Base-by-base conservation (phyloP, 37 sponge, comb jelly and placozoan species). In the Diacarnus erythraeanus region DNA sequence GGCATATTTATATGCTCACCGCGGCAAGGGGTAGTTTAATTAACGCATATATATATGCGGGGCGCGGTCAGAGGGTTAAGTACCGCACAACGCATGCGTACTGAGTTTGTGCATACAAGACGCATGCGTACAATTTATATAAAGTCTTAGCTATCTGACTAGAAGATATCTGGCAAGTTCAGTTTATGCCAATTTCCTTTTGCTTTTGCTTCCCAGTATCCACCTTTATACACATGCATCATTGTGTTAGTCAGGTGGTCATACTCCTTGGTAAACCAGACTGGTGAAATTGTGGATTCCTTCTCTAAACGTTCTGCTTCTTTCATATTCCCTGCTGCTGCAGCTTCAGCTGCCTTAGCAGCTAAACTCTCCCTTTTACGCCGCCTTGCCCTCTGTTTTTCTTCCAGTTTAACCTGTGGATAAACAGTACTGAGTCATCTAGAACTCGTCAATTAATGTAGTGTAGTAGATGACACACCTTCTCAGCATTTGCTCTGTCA, bases 181-280 rank as follows among this genome's bases (percentile, higher is more conserved):
- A 86, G 64, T 27, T 79, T 44, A 23, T 42, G 67, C 80, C 80
- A 89, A 38, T 89, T 60, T n/a, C 75, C 75, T 9, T 57, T 80
- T 38, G 59, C 42, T 69, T 96, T 96, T n/a, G 77, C 69, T 68
- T 97, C 97, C 97, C 97, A 97, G 71, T 97, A 97, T 5, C 94
- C 94, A 58, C 97, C 97, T 63, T 86, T 85, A 76, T 97, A 97
- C 42, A 66, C 80, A 43, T 97, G 90, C 57, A 87, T 65, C 84
- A 91, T 87, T 3, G 86, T 71, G 71, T 86, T 86, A 2, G 90
- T 81, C 34, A 77, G 66, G 1, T 83, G 87, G 70, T 97, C 97
- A 59, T 77, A 90, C 51, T 86, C 84, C 27, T 94, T 94, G 64
- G 79, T 59, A 66, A 97, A 97, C 97, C 97, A 97, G 15, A 67